Evolutionary conservation across 2,888 invertebrate genomes (phyloP), one percentile per base, ranked within the genome.

Genomic region (Heliconius ethilla): DNA sequence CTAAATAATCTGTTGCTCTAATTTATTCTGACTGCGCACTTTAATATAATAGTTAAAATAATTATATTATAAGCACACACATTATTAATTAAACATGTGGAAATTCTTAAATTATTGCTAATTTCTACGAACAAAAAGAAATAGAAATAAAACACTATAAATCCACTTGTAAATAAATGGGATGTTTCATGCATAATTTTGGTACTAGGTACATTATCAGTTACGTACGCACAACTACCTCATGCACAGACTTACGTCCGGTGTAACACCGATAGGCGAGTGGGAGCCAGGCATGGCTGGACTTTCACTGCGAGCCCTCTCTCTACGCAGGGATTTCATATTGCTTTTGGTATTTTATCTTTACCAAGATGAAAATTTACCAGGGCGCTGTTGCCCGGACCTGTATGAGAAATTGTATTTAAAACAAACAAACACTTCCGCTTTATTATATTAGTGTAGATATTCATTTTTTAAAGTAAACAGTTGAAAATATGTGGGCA

Each of bases 251-350:
- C 88, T 87, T 83, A 87, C 88, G 73, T 85, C 83, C n/a, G 83
- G 83, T 27, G 86, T 85, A 69, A 83, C 83, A 81, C 84, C 83
- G 67, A 81, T 82, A 13, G 89, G 88, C 40, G 89, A 87, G 77
- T 84, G 86, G 11, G 85, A 78, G 67, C 84, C 84, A 10, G 84
- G 83, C 83, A 84, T 83, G 10, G 78, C 78, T 63, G 80, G 82
- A 74, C 82, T 82, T 65, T 82, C 80, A 67, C 81, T 81, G 6
- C 82, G 78, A 33, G 82, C 77, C 55, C 82, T 75, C 10, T 82
- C 79, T 51, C 81, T 79, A 67, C 78, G 76, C 62, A 80, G 70
- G 51, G 75, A 69, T 81, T 81, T 82, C 80, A 82, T 82, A 65
- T 79, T 66, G 69, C n/a, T 27, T 40, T 40, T 65, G 59, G 25